phyloP scores from a whole-genome alignment of 2,888 invertebrate species.

The Rhamnusium bicolor region DNA sequence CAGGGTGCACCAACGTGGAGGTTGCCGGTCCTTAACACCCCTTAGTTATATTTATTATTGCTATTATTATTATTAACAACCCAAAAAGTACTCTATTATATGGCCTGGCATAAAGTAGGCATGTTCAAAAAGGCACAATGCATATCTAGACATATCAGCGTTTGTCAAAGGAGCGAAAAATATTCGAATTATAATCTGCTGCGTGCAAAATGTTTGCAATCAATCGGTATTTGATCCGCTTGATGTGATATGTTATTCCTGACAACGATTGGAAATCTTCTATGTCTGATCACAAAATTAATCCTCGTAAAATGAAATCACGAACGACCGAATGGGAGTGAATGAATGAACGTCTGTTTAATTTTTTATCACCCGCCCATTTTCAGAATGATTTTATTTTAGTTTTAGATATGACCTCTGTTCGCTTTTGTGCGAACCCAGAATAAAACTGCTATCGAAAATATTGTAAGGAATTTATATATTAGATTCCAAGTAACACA shows the following conservation, averaged over 20 bases:
- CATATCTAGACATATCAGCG: slow-evolving; percentile 40
- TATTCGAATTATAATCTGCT: slow-evolving; percentile 46
- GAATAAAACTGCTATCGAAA: not conserved
- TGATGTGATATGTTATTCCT: slow-evolving; percentile 29
- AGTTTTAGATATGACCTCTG: slow-evolving; percentile 30
- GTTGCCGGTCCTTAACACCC: too few relatives aligned
- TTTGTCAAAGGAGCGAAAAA: slow-evolving; percentile 49
- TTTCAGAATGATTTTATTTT: slow-evolving; percentile 19
- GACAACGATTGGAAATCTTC: slow-evolving; percentile 31
- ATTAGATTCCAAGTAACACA: not conserved
- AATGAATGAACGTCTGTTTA: slow-evolving; percentile 27
- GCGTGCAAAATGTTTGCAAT: slow-evolving; percentile 49
- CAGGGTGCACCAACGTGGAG: too few relatives aligned
- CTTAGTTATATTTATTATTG: too few relatives aligned
- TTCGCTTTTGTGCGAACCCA: not conserved
- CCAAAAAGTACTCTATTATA: not conserved
- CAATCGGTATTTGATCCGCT: slow-evolving; percentile 40
- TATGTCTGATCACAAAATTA: slow-evolving; percentile 26
- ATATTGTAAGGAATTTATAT: slow-evolving; percentile 7
- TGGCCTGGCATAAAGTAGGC: not conserved
- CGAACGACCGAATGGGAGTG: not conserved
- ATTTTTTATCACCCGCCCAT: slow-evolving; percentile 18
- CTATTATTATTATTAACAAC: too few relatives aligned
- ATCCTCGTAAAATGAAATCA: slow-evolving; percentile 30
- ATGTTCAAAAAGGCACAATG: slow-evolving; percentile 16